Base-by-base conservation (phyloP, 2,888 invertebrate species). In the Callimorpha dominula region DNA sequence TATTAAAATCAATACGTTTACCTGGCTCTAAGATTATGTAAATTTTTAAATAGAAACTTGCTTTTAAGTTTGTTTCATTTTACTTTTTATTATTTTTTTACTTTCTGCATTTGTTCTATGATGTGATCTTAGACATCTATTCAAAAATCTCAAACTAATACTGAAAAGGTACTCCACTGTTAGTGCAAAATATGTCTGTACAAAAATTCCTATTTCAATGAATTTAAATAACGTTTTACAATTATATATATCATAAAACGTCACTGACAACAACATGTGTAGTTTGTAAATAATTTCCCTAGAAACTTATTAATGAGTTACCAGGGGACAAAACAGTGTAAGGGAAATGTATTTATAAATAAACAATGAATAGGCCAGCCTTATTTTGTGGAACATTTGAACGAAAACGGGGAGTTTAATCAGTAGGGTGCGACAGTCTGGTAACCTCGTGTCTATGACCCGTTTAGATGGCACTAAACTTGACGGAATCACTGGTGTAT, bases 351-450 rank as follows among this genome's bases (percentile, higher is more conserved):
- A 43, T 17, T 43, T 60, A 50, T 50, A 50, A 40, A 62, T 62
- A 62, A 49, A 15, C 20, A 20, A 40, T 69, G n/a, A 40, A 50
- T 50, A 50, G 62, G n/a, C 17, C n/a, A 69, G 79, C 77, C 78
- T 83, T 81, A 81, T 86, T 86, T 85, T 83, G 78, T 84, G 79
- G 77, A 84, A 79, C 77, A 81, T 85, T 84, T 81, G 83, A 85
- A 79, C 71, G 73, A 82, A 73, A 85, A 80, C 78, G 87, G 87
- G 87, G 86, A 85, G 86, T 82, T 85, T 81, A 87, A 86, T 87
- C 84, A 78, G 82, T 79, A 88, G 91, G 90, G 91, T 88, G 90
- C 86, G 88, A 88, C 88, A 86, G 88, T 85, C 88, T 87, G 87
- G 85, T 82, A 78, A 81, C 78, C 77, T 81, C 77, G 78, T 72